Base-by-base conservation (phyloP, 2,797 vertebrate genomes). In the Tolypeutes matacus region DNA sequence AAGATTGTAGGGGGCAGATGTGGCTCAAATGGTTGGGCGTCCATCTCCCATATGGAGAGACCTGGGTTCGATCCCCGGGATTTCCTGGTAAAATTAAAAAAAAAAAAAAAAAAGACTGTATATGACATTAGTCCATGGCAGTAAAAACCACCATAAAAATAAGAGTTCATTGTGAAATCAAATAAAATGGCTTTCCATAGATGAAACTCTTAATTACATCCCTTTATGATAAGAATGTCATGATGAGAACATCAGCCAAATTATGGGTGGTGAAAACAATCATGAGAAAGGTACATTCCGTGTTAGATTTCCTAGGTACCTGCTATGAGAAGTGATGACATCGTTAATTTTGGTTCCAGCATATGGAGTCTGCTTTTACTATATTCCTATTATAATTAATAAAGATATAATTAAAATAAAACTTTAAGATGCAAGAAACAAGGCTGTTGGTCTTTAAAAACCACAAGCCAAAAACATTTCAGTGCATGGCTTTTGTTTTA, bases 181-280 rank as follows among this genome's bases (percentile, higher is more conserved):
- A 69, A 82, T 81, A 51, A 76, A 56, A 85, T 69, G 34, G 46
- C 70, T 89, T 86, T 93, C 36, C 11, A 14, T 60, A 53, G 91
- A 70, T 65, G 42, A 91, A 89, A 73, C 62, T 85, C 53, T 77
- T 85, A 46, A 31, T 31, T 23, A 49, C 62, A 27, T 77, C 20
- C 5, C 36, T 51, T 64, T 5, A 10, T 56, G 56, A 39, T 83
- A 85, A 78, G n/a, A 20, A 7, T 29, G 51, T 64, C 5, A 10
- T 49, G 49, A 34, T 86, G 81, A 78, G n/a, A 65, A 80, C 13
- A 69, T 31, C 58, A 53, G 3, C 42, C 39, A 69, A 64, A 56
- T 89, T 70, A 53, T 62, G 42, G 31, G 21, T 11, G 15, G 51
- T 10, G 51, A n/a, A 85, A 21, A 53, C 17, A 17, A 46, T 58